Evolutionary conservation across 2,113 vertebrate species (phyloP), one percentile per base, ranked within the genome.

Genomic region (Tychaedon coryphoeus): DNA sequence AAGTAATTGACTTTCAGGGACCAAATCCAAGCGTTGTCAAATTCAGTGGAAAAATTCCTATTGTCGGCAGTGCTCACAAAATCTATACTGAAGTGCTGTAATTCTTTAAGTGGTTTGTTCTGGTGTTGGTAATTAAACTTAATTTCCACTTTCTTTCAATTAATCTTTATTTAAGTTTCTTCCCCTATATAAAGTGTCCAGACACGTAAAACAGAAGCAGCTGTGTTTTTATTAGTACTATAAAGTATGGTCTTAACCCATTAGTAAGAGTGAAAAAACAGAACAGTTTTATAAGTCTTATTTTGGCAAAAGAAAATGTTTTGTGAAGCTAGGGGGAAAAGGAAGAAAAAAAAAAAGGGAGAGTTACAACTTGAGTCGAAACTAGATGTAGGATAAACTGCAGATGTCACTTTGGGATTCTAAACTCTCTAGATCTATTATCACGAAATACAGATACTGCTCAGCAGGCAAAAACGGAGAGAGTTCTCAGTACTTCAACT

Each of bases 91-190:
- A 92, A 89, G 43, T 40, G 69, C 18, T 89, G n/a, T 92, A 86
- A 80, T 89, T 92, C 78, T 93, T 92, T 88, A 88, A 92, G 29
- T 84, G 64, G 19, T 88, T 96, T 91, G 47, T 89, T 93, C 45
- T 85, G 62, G 45, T 91, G n/a, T 31, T 89, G 53, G 74, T 78
- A 95, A 91, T 93, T 77, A 95, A 90, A 92, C 74, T 86, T 95
- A 92, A 94, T 86, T 92, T 92, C 88, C 36, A 28, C 36, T 88
- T 90, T 78, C 50, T 87, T 73, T 90, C 84, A 73, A 86, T 92
- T 95, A 38, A 34, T 96, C 89, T 91, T 95, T 97, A 96, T 93
- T 94, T 97, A 95, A 96, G 65, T 66, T 92, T 87, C 61, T 88
- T 69, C 8, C 18, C 38, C 45, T 45, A 79, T 89, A 94, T 90